These are phyloP conservation scores for Umimayanthus kanabou DNA, from an alignment of 92 coral and sea anemone species.

Conservation along the genomic window DNA sequence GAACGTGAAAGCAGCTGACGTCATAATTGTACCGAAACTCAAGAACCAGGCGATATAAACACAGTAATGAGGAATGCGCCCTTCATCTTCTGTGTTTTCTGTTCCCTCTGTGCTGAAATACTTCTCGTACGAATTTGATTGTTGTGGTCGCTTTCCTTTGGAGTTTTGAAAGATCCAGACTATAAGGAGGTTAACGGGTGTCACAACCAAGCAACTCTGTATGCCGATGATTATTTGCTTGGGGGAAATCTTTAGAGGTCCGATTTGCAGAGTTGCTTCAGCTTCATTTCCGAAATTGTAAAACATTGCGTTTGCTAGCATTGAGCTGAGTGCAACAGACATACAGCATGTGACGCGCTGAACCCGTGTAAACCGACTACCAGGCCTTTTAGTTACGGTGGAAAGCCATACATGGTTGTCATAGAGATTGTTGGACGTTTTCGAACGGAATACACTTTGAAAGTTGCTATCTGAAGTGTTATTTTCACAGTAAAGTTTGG, in stretches of 20 bases:
- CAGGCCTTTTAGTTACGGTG: conserved; percentile 47
- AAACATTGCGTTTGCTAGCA: conserved; percentile 73
- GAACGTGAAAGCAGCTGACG: conserved; percentile 62
- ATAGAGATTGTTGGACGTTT: conserved; percentile 37
- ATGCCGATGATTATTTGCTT: conserved; percentile 57
- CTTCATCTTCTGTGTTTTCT: conserved; percentile 6
- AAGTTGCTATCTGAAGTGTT: conserved; percentile 12
- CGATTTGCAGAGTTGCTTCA: conserved; percentile 39
- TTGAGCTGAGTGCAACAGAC: conserved; percentile 47
- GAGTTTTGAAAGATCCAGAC: conserved; percentile 40
- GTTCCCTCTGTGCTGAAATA: not conserved
- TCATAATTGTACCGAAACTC: conserved; percentile 43
- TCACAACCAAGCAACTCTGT: conserved; percentile 61
- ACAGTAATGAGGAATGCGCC: conserved; percentile 59
- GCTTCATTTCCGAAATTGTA: conserved; percentile 50
- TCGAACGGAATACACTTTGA: conserved; percentile 26
- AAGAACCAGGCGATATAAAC: conserved; percentile 64
- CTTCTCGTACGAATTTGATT: too few relatives aligned
- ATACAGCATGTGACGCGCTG: conserved; percentile 70
- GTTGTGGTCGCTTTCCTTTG: too few relatives aligned
- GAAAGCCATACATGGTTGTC: conserved; percentile 70
- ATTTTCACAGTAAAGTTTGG: not conserved
- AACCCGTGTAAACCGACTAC: conserved; percentile 53
- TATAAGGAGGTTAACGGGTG: conserved; percentile 52
- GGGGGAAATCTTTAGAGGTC: conserved; percentile 53